These are phyloP conservation scores for Phragmatobia fuliginosa DNA, from an alignment of 2,888 invertebrate genomes.

Conservation along the genomic window DNA sequence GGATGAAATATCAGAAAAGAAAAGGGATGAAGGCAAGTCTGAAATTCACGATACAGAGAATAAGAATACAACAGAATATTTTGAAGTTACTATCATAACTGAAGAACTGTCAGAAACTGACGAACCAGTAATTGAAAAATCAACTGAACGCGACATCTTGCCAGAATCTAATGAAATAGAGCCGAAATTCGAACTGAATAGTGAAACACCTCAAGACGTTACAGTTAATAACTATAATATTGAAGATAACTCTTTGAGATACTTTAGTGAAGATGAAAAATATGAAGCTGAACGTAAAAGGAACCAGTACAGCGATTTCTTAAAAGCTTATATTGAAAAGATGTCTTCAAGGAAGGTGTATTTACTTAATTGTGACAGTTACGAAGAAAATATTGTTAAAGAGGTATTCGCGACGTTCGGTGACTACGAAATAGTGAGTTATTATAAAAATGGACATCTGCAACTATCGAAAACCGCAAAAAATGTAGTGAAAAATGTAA, in stretches of 20 bases:
- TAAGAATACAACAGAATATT: constrained; percentile 52
- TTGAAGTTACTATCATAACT: constrained; percentile 72
- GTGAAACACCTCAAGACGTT: constrained; percentile 8
- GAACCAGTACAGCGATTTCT: constrained; percentile 65
- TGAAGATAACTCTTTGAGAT: constrained; percentile 60
- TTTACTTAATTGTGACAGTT: constrained; percentile 75
- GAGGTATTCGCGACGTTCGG: constrained; percentile 69
- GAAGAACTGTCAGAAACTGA: constrained; percentile 73
- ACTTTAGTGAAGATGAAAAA: constrained; percentile 76
- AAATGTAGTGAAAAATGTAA: constrained; percentile 70
- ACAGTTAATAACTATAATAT: constrained; percentile 25
- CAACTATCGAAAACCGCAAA: constrained; percentile 62
- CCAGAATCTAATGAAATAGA: constrained; percentile 43
- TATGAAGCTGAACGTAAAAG: constrained; percentile 71
- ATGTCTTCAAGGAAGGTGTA: constrained; percentile 65
- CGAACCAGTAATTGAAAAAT: constrained; percentile 36
- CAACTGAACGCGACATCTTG: not conserved
- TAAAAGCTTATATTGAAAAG: constrained; percentile 61
- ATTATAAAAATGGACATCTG: constrained; percentile 74
- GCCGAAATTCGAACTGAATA: constrained; percentile 14
- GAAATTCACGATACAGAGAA: constrained; percentile 48
- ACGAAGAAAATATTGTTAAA: constrained; percentile 72
- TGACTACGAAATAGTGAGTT: constrained; percentile 71
- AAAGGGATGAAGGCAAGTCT: constrained; percentile 35
- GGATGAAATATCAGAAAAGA: constrained; percentile 57